Evolutionary conservation across 1,140 invertebrate species (phyloP).

Genomic region (Diorhabda sublineata): DNA sequence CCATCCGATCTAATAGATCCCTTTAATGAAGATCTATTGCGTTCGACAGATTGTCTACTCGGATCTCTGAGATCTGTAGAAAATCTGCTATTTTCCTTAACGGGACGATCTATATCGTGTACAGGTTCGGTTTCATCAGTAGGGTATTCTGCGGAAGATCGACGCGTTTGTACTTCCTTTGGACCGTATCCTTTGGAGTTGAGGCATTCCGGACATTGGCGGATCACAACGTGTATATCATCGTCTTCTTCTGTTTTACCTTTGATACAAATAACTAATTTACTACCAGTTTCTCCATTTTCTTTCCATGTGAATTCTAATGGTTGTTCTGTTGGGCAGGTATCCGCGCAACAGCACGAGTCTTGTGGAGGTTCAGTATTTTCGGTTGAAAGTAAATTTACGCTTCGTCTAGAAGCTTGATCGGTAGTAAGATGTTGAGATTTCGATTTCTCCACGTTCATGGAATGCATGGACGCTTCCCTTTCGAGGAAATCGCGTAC

Average conservation of each 20-base stretch:
- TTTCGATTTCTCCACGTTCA: background rate
- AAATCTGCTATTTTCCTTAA: constrained; percentile 1
- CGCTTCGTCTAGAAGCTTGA: background rate
- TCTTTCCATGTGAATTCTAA: constrained; percentile 13
- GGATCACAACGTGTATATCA: constrained; percentile 31
- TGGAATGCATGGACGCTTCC: background rate
- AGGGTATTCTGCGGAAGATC: background rate
- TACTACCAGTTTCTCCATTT: constrained; percentile 9
- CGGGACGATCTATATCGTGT: background rate
- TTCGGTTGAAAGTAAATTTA: background rate
- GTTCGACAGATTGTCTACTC: background rate
- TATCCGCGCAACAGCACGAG: constrained; percentile 4
- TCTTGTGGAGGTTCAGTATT: background rate
- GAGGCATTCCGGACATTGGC: constrained; percentile 33
- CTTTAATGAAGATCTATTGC: background rate
- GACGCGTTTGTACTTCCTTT: background rate
- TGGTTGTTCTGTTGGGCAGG: constrained; percentile 9
- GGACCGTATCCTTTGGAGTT: constrained; percentile 1
- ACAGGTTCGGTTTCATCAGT: background rate
- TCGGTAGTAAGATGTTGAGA: background rate
- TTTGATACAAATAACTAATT: constrained; percentile 32
- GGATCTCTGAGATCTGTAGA: background rate
- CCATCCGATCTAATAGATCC: background rate
- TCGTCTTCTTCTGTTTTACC: constrained; percentile 29
- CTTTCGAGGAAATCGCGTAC: constrained; percentile 9